A percentile compares a stretch with the other conserved stretches of the same genome.
phyloP scores from a whole-genome alignment of 2,888 invertebrate genomes.

The Chalcis sispes region DNA sequence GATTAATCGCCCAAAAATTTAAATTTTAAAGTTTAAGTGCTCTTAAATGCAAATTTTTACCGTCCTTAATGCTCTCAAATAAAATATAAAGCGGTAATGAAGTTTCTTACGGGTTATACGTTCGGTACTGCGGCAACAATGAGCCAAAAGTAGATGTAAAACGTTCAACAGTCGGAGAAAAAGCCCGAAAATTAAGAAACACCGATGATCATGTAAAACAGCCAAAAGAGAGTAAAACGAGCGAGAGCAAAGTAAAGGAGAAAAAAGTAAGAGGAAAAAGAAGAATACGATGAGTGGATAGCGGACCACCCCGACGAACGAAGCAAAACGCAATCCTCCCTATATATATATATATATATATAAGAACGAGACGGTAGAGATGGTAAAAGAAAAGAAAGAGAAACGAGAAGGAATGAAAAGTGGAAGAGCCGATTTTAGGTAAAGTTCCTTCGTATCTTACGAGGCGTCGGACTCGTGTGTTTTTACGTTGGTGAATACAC shows the following conservation, averaged over 20 bases:
- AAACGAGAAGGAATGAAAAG: conserved; percentile 30
- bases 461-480: conserved; percentile 54
- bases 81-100: too few species aligned
- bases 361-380: not conserved
- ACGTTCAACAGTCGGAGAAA: too few species aligned
- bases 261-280: not conserved
- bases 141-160: too few species aligned
- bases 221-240: not conserved
- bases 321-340: conserved; percentile 46
- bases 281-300: conserved; percentile 17
- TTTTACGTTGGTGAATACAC: too few species aligned
- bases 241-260: not conserved
- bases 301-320: conserved; percentile 45
- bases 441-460: conserved; percentile 33
- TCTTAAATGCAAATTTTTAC: too few species aligned
- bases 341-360: not conserved
- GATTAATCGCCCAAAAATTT: too few species aligned
- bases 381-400: too few species aligned
- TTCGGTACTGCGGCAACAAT: too few species aligned
- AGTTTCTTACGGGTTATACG: too few species aligned
- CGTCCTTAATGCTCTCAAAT: too few species aligned
- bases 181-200: not conserved
- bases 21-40: too few species aligned
- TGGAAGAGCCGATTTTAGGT: conserved; percentile 24
- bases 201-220: not conserved